Evolutionary conservation across 2,113 vertebrate species (phyloP).

Genomic region (Osmerus mordax): DNA sequence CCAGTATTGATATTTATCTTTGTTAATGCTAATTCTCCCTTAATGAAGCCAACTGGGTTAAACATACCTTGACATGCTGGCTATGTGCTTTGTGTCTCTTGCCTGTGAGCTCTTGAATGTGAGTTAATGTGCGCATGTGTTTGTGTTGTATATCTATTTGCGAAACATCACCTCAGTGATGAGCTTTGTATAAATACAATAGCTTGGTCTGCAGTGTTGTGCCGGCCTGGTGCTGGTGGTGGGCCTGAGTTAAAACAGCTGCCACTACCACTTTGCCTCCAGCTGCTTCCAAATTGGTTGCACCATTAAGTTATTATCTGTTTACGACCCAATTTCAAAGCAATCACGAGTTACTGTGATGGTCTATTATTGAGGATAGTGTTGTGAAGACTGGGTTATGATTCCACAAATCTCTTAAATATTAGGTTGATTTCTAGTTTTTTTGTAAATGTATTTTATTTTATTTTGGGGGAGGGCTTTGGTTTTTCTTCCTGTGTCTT

Average conservation of each 20-base stretch:
- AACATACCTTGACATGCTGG: constrained; percentile 13
- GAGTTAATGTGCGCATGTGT: constrained; percentile 11
- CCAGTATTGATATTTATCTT: constrained; percentile 4
- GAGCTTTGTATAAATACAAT: constrained; percentile 37
- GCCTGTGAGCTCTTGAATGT: neutral
- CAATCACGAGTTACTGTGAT: constrained; percentile 55
- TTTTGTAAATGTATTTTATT: neutral
- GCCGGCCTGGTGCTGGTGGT: neutral
- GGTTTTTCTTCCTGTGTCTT: too few relatives aligned
- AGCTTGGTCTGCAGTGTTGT: constrained; percentile 31
- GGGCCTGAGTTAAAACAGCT: constrained; percentile 66
- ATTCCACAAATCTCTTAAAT: neutral
- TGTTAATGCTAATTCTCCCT: constrained; percentile 17
- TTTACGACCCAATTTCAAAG: constrained; percentile 64
- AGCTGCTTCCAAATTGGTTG: constrained; percentile 74
- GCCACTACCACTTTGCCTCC: constrained; percentile 64
- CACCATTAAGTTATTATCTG: constrained; percentile 71
- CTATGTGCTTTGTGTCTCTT: neutral
- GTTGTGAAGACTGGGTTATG: too few relatives aligned
- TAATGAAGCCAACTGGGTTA: constrained; percentile 27
- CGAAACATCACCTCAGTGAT: neutral
- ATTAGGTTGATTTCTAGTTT: neutral
- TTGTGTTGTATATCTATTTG: constrained; percentile 3
- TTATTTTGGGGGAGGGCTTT: neutral
- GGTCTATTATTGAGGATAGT: constrained; percentile 45